Percentiles rank a stretch among this genome's conserved stretches.
Conservation (phyloP, 2,113 vertebrate genomes). For the Equus przewalskii region DNA sequence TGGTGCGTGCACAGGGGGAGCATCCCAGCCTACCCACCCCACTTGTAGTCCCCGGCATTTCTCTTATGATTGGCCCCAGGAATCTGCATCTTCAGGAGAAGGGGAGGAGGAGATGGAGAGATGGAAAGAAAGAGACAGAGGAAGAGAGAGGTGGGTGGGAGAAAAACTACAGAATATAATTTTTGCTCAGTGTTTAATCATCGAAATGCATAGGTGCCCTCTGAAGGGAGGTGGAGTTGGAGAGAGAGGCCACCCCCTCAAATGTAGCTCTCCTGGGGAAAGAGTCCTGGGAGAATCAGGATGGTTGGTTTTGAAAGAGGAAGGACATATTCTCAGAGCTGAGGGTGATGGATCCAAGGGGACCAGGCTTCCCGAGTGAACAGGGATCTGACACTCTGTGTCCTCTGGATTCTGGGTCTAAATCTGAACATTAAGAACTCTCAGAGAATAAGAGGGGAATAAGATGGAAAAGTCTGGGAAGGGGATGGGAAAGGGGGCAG, state of each 20-base stretch:
- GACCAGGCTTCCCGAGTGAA: not conserved
- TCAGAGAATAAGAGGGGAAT: not conserved
- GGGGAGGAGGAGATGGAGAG: not conserved
- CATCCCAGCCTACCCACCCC: not conserved
- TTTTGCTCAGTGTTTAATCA: slow-evolving; percentile 57
- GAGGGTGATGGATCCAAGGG: not conserved
- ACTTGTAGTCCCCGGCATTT: not conserved
- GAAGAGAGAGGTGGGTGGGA: slow-evolving; percentile 10
- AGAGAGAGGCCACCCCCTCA: slow-evolving; percentile 47
- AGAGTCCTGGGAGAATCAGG: not conserved
- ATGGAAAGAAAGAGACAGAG: not conserved
- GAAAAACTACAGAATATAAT: slow-evolving; percentile 29
- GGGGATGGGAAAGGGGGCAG: not conserved
- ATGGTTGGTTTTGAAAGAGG: not conserved
- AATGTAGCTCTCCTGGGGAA: not conserved
- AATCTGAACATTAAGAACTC: not conserved
- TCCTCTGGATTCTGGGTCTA: not conserved
- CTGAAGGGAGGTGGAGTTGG: slow-evolving; percentile 11
- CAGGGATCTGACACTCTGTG: not conserved
- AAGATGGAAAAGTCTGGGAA: not conserved
- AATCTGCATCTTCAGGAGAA: slow-evolving; percentile 34
- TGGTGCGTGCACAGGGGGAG: not conserved
- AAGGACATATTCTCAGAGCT: not conserved
- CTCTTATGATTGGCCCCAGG: not conserved
- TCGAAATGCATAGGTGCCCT: slow-evolving; percentile 45